These are phyloP conservation scores for Epinephelus cyanopodus DNA, from an alignment of 2,113 vertebrate species.

Conservation along the genomic window DNA sequence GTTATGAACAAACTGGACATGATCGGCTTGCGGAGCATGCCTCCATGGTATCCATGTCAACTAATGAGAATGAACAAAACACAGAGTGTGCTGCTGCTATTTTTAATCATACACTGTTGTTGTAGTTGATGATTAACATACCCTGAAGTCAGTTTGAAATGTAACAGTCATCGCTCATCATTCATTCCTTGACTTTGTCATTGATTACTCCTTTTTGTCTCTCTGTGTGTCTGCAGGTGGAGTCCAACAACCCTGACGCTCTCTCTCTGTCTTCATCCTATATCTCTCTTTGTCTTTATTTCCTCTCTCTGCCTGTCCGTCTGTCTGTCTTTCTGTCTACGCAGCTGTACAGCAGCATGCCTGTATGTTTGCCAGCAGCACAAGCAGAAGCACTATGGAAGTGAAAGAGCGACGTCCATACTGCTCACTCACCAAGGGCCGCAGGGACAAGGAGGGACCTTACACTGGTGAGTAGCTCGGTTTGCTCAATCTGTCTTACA, in stretches of 20 bases:
- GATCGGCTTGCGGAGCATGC: neutral
- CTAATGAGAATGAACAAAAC: neutral
- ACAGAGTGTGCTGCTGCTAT: neutral
- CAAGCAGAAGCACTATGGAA: conserved; percentile 95
- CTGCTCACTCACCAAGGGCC: conserved; percentile 96
- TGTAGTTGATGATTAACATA: neutral
- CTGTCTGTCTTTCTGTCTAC: conserved; percentile 19
- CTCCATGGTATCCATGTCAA: neutral
- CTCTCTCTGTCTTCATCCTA: neutral
- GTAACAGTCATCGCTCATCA: too few relatives aligned
- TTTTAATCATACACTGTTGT: neutral
- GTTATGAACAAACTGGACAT: neutral
- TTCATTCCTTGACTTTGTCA: neutral
- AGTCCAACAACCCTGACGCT: conserved; percentile 5
- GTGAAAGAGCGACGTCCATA: conserved; percentile 98
- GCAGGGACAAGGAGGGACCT: conserved; percentile 91
- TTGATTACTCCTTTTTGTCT: neutral
- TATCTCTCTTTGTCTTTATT: neutral
- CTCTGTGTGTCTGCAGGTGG: conserved; percentile 45
- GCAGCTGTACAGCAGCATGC: conserved; percentile 75
- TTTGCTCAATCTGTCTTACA: neutral
- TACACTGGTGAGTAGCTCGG: conserved; percentile 81
- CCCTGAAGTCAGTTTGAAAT: neutral
- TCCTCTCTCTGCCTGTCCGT: neutral
- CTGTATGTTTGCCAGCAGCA: conserved; percentile 81